Conservation (phyloP, 2,797 vertebrate species). For the Peromyscus nudipes region DNA sequence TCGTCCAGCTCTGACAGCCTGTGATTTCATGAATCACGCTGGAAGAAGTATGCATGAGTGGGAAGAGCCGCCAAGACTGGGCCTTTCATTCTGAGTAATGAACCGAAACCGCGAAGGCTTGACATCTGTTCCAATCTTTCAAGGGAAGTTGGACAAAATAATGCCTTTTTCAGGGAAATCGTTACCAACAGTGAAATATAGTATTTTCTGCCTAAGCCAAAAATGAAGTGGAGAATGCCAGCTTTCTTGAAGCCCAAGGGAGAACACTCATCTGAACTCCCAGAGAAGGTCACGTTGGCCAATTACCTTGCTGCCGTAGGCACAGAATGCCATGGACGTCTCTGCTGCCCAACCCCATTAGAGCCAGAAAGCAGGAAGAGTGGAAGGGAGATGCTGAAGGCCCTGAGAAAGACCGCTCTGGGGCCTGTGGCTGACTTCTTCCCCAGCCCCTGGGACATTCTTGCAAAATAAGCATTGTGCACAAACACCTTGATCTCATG, state of each 20-base stretch:
- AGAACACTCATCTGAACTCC: not conserved
- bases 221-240: constrained; percentile 66
- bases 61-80: constrained; percentile 75
- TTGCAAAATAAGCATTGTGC: not conserved
- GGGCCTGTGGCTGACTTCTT: not conserved
- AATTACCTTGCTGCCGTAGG: constrained; percentile 46
- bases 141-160: constrained; percentile 80
- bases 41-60: constrained; percentile 66
- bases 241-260: constrained; percentile 45
- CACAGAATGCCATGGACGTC: not conserved
- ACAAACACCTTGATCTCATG: not conserved
- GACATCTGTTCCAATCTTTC: constrained; percentile 79
- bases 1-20: constrained; percentile 66
- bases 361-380: not conserved
- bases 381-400: not conserved
- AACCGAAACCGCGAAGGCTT: constrained; percentile 77
- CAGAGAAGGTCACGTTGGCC: constrained; percentile 36
- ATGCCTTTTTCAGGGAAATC: constrained; percentile 76
- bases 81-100: constrained; percentile 80
- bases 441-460: not conserved
- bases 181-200: constrained; percentile 67
- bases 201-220: constrained; percentile 71
- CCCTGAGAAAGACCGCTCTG: not conserved
- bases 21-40: constrained; percentile 76
- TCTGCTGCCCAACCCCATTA: not conserved